A percentile compares a stretch with the other conserved stretches of the same genome.
Evolutionary conservation across 1,140 invertebrate species (phyloP).

Genomic region (Heliconius congener): DNA sequence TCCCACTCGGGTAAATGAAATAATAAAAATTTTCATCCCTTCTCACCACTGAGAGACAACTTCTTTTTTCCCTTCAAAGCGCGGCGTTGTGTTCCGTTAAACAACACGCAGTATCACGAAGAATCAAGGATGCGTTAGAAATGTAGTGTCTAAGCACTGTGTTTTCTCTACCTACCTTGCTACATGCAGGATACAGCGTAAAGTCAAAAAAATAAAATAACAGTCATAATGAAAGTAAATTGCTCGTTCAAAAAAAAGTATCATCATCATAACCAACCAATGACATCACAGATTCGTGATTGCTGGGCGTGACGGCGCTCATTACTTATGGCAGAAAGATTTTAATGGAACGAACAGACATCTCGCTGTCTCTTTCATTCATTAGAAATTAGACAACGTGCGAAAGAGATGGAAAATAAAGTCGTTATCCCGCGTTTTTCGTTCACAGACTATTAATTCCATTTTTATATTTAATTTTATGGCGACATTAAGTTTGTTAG

Average conservation of each 20-base stretch:
- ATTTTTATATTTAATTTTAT: conserved; percentile 78
- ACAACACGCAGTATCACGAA: no score
- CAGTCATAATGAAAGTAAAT: conserved; percentile 63
- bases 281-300: conserved; percentile 56
- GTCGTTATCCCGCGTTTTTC: conserved; percentile 44
- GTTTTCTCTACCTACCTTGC: no score
- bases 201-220: background rate
- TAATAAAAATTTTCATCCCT: no score
- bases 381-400: conserved; percentile 2
- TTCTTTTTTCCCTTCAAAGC: no score
- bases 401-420: conserved; percentile 50
- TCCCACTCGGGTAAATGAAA: no score
- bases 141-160: no score
- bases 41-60: no score
- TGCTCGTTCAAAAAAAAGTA: conserved; percentile 57
- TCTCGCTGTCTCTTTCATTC: conserved; percentile 50
- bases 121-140: no score
- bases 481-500: conserved; percentile 69
- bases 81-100: no score
- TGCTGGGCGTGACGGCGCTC: conserved; percentile 68
- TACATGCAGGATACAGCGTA: no score
- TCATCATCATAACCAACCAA: conserved; percentile 66
- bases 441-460: conserved; percentile 51
- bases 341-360: conserved; percentile 34
- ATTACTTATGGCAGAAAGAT: conserved; percentile 59